Evolutionary conservation across 64 coral and sea anemone genomes (phyloP).

Genomic region (Stichodactyla mertensii): DNA sequence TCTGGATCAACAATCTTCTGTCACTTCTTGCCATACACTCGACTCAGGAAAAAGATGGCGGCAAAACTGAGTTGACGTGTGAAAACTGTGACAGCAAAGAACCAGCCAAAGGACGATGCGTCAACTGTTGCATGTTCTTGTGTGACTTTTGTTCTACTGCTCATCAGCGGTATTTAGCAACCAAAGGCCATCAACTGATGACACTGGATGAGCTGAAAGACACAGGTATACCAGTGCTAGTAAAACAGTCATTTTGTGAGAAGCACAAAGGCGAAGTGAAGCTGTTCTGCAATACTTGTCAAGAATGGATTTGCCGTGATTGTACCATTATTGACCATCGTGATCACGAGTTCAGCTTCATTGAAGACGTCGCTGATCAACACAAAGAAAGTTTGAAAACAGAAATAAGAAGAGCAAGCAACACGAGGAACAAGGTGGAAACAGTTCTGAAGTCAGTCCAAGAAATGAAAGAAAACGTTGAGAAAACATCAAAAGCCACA

Average conservation of each 20-base stretch:
- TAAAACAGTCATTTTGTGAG: conserved; percentile 21
- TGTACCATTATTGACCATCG: too few relatives aligned
- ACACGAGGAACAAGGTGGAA: background rate
- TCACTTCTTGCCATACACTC: too few relatives aligned
- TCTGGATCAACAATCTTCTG: too few relatives aligned
- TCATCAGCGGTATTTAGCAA: conserved; percentile 18
- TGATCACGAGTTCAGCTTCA: background rate
- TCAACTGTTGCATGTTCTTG: too few relatives aligned
- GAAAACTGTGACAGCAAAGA: too few relatives aligned
- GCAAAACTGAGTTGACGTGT: too few relatives aligned
- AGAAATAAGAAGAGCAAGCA: background rate
- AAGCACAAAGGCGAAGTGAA: background rate
- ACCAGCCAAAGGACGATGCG: too few relatives aligned
- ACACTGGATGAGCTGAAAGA: conserved; percentile 19
- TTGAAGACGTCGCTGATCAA: background rate
- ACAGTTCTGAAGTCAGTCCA: too few relatives aligned
- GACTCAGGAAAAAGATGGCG: too few relatives aligned
- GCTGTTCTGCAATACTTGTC: background rate
- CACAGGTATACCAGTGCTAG: conserved; percentile 20
- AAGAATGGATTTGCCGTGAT: too few relatives aligned
- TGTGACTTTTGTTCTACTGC: conserved; percentile 14
- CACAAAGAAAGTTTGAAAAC: too few relatives aligned
- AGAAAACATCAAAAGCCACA: too few relatives aligned
- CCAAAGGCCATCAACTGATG: conserved; percentile 23
- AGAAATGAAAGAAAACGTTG: background rate